Percentiles rank a stretch among this genome's conserved stretches.
These are phyloP conservation scores for Gambusia holbrooki DNA, from an alignment of 2,113 vertebrate species.

Conservation along the genomic window DNA sequence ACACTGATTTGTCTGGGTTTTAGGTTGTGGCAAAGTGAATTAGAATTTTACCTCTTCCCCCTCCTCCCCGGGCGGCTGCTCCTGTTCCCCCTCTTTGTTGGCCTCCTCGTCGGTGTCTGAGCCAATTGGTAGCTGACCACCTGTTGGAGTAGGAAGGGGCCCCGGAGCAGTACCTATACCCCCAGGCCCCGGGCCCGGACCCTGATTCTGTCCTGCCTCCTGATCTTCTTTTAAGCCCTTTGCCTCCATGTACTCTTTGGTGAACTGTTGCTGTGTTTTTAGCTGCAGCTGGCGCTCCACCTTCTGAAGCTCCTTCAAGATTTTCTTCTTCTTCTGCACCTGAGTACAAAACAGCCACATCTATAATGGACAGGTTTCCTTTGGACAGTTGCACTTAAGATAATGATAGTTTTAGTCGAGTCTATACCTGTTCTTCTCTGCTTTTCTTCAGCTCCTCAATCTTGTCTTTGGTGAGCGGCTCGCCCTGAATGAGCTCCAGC, in stretches of 20 bases:
- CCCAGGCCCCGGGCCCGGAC: slow-evolving; percentile 76
- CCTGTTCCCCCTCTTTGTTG: slow-evolving; percentile 71
- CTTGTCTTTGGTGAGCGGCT: slow-evolving; percentile 99
- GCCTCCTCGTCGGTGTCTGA: slow-evolving; percentile 85
- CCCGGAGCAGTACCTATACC: slow-evolving; percentile 44
- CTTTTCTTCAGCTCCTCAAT: slow-evolving; percentile 99
- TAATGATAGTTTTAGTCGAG: background rate
- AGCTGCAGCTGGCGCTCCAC: slow-evolving; percentile 98
- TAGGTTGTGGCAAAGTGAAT: background rate
- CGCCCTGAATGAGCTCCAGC: slow-evolving; percentile 98
- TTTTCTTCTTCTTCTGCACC: slow-evolving; percentile 99
- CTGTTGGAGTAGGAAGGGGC: slow-evolving; percentile 36
- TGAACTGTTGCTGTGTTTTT: slow-evolving; percentile 99
- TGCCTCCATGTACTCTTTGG: slow-evolving; percentile 99
- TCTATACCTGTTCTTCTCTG: slow-evolving; percentile 91
- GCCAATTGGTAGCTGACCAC: slow-evolving; percentile 81
- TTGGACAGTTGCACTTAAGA: too few relatives aligned
- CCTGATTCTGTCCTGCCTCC: slow-evolving; percentile 76
- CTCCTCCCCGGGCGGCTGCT: slow-evolving; percentile 59
- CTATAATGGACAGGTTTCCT: background rate
- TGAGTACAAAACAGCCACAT: slow-evolving; percentile 40
- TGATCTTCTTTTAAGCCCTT: slow-evolving; percentile 91
- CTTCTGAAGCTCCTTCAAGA: slow-evolving; percentile 98
- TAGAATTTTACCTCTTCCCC: slow-evolving; percentile 56
- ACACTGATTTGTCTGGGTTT: too few relatives aligned